Evolutionary conservation across 2,797 vertebrate genomes (phyloP).

Genomic region (Hylomyscus alleni): DNA sequence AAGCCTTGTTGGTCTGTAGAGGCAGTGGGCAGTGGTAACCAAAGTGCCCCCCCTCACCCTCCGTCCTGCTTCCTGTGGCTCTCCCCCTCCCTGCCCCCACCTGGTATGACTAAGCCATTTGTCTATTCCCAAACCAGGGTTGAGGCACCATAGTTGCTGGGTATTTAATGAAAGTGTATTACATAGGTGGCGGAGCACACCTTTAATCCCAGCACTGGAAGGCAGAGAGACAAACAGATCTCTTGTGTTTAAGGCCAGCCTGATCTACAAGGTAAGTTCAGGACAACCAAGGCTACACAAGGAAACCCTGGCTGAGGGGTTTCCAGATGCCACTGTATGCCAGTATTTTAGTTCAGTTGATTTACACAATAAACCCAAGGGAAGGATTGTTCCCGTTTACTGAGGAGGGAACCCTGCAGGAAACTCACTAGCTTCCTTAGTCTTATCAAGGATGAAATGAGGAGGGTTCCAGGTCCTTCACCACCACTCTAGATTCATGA

Average conservation of each 20-base stretch:
- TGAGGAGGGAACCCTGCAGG: not conserved
- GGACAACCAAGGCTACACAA: not conserved
- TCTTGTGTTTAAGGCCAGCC: not conserved
- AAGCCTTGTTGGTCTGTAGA: conserved; percentile 94
- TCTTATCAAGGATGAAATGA: not conserved
- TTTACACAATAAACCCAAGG: not conserved
- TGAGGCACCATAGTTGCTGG: not conserved
- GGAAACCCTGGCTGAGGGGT: not conserved
- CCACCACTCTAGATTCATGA: not conserved
- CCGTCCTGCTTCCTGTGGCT: conserved; percentile 75
- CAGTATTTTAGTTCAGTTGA: not conserved
- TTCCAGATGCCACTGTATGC: not conserved
- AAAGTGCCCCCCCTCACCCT: not conserved
- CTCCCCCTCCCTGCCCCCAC: conserved; percentile 79
- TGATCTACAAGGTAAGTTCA: not conserved
- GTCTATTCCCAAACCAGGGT: not conserved
- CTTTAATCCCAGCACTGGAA: not conserved
- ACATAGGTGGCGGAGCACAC: too few species aligned
- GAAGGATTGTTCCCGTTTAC: not conserved
- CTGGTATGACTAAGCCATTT: too few species aligned
- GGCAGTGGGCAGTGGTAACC: conserved; percentile 65
- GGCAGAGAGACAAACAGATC: not conserved
- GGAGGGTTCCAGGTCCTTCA: not conserved
- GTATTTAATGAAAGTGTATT: not conserved
- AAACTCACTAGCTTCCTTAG: not conserved